Base-by-base conservation (phyloP, 2,888 invertebrate genomes). In the Chloroclysta siterata region DNA sequence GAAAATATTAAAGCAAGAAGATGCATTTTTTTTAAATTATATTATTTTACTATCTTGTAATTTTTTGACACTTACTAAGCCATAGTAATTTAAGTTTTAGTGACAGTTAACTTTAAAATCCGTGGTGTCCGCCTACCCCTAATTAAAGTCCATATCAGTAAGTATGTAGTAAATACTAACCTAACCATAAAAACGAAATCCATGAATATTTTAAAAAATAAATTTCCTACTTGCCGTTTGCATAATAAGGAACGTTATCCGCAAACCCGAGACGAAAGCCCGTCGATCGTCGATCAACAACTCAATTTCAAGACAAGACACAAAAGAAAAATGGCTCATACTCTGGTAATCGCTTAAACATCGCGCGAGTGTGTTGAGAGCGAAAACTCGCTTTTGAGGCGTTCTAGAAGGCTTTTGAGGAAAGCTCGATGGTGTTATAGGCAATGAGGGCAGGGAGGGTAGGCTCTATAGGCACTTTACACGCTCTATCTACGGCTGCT, bases 321-420 rank as follows among this genome's bases (percentile, higher is more conserved):
- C 74, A 76, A 78, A 77, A 76, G 75, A 74, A 81, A 85, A 83
- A 85, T 85, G 82, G 81, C 79, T 76, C 77, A 81, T 82, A 79
- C 83, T 82, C 74, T 72, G 75, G 73, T 78, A 80, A 87, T 80
- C 82, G 74, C 81, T 84, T 84, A 87, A 90, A 88, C 83, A 88
- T 84, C 82, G 83, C 89, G 87, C 88, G 87, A 91, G 89, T 84
- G 87, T 88, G 88, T 91, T 86, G 87, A 83, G 85, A 87, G 88
- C 88, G 87, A 87, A 89, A 90, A 90, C 89, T 90, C 90, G 89
- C 90, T 90, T 91, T 90, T 88, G 87, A 87, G 88, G 87, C 90
- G 85, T 87, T 91, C 85, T 85, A 78, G 82, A 82, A 89, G 87
- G 91, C 91, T 92, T 90, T 91, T 87, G 88, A 87, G 86, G 87